These are phyloP conservation scores for Timema cristinae DNA, from an alignment of 2,888 invertebrate genomes.

Conservation along the genomic window DNA sequence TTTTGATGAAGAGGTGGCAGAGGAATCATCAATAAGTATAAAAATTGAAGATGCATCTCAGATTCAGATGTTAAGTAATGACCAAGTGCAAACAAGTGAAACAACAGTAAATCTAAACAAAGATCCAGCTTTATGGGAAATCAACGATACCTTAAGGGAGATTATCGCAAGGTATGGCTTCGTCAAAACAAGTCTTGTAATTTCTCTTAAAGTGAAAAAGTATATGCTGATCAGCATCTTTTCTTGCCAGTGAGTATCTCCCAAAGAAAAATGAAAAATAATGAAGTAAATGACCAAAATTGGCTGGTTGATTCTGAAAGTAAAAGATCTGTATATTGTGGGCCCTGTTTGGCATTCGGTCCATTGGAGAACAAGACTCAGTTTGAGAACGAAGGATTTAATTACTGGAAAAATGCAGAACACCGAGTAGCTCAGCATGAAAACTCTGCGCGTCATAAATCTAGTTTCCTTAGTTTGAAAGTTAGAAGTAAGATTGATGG, in stretches of 20 bases:
- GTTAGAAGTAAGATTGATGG: too few relatives aligned
- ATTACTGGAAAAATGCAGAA: background rate
- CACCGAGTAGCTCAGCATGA: too few relatives aligned
- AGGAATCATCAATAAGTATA: too few relatives aligned
- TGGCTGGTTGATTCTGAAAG: too few relatives aligned
- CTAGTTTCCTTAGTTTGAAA: too few relatives aligned
- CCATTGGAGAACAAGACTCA: too few relatives aligned
- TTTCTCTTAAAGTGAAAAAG: conserved; percentile 1
- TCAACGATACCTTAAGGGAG: too few relatives aligned
- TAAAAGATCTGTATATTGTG: background rate
- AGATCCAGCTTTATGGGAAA: background rate
- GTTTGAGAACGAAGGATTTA: background rate
- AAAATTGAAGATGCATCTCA: too few relatives aligned
- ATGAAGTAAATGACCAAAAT: conserved; percentile 1
- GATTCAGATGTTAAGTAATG: conserved; percentile 5
- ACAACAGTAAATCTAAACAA: background rate
- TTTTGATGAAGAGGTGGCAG: background rate
- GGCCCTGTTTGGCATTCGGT: background rate
- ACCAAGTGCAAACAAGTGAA: background rate
- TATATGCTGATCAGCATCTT: too few relatives aligned
- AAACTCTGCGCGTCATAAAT: too few relatives aligned
- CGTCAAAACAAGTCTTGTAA: too few relatives aligned
- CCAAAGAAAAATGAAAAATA: conserved; percentile 1
- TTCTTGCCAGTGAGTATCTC: conserved; percentile 2
- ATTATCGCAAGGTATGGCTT: too few relatives aligned